These are phyloP conservation scores for Passer montanus DNA, from an alignment of 2,113 vertebrate species.

Conservation along the genomic window DNA sequence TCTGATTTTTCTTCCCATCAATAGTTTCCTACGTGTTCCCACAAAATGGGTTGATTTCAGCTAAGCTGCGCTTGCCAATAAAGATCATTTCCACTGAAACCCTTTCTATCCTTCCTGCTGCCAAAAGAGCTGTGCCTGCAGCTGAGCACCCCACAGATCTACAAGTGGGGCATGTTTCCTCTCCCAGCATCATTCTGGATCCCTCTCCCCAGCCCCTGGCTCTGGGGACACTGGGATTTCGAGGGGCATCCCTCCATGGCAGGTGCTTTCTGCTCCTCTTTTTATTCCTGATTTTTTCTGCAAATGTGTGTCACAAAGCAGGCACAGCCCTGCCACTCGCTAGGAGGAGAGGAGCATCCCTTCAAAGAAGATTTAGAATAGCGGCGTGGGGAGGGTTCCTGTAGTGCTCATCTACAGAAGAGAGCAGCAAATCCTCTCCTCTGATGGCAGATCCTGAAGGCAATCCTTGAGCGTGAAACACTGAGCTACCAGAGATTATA, in stretches of 20 bases:
- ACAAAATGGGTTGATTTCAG: neutral
- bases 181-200: fast-evolving
- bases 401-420: neutral
- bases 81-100: neutral
- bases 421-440: conserved; percentile 39
- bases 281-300: neutral
- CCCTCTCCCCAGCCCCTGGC: neutral
- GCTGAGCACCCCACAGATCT: neutral
- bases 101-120: neutral
- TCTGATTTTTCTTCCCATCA: neutral
- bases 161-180: neutral
- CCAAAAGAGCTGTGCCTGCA: neutral
- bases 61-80: neutral
- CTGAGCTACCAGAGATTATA: conserved; percentile 15
- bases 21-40: neutral
- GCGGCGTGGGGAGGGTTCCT: neutral
- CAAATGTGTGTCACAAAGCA: neutral
- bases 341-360: neutral
- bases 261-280: neutral
- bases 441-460: neutral
- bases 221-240: neutral
- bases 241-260: neutral
- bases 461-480: neutral
- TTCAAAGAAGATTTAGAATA: neutral
- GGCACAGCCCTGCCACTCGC: neutral